phyloP scores from a whole-genome alignment of 2,888 invertebrate species.

The Sminthurinus aureus region DNA sequence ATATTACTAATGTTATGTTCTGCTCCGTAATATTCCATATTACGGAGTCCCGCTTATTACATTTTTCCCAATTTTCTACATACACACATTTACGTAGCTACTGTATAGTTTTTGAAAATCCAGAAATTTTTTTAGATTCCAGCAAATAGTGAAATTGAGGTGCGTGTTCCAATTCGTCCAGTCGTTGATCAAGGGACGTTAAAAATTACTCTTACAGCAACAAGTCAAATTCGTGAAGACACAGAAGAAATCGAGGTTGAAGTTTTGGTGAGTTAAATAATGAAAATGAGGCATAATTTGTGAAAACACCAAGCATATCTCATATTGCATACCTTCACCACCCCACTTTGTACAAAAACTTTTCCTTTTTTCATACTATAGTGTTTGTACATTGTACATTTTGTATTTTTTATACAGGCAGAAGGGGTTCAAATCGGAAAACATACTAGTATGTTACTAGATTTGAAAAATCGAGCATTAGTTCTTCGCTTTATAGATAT shows the following conservation, averaged over 20 bases:
- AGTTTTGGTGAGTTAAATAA: constrained; percentile 61
- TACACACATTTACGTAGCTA: not conserved
- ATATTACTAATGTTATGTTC: too few relatives aligned
- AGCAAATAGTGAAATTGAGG: constrained; percentile 61
- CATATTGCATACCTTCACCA: not conserved
- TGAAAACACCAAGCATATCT: too few relatives aligned
- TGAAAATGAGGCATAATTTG: not conserved
- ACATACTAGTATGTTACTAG: constrained; percentile 68
- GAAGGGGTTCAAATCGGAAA: constrained; percentile 67
- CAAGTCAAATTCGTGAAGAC: constrained; percentile 65
- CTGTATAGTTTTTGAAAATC: not conserved
- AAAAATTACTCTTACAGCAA: constrained; percentile 65
- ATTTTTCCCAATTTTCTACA: not conserved
- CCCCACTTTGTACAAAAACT: not conserved
- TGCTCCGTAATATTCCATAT: too few relatives aligned
- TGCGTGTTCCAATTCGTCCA: constrained; percentile 68
- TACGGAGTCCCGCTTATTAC: too few relatives aligned
- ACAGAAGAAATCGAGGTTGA: constrained; percentile 60
- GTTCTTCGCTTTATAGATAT: constrained; percentile 67
- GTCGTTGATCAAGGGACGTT: constrained; percentile 64
- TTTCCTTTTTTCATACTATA: too few relatives aligned
- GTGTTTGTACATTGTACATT: too few relatives aligned
- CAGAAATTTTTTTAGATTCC: constrained; percentile 60
- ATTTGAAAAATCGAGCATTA: constrained; percentile 66
- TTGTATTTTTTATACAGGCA: constrained; percentile 60